Base-by-base conservation (phyloP, 2,113 vertebrate genomes). In the Pollachius pollachius region DNA sequence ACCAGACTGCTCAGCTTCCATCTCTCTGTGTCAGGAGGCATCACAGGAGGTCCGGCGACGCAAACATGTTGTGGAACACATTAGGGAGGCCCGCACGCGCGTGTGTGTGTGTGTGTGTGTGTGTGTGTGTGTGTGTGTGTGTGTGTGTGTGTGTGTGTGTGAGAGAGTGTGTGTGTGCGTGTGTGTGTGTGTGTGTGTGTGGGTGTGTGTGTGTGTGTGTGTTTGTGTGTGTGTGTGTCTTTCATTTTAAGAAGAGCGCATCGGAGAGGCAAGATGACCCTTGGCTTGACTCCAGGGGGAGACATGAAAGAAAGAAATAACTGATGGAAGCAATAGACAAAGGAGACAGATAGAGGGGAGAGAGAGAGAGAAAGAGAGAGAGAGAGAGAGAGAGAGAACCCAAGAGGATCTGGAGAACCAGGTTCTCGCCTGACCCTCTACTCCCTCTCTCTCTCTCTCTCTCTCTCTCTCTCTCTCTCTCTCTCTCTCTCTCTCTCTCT, bases 201-300 rank as follows among this genome's bases (percentile, higher is more conserved):
- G n/a, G n/a, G n/a, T n/a, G 21, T 23, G n/a, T 60, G n/a, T 9
- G n/a, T 60, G 2, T 60, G 58, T 60, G 58, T 60, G n/a, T 60
- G n/a, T 9, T 3, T 60, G 11, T 60, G 58, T 60, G 58, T 23
- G 21, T 15, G 60, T 25, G 23, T 62, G 60, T 82, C 79, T 76
- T 79, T 79, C 81, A 73, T 84, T 79, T 15, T 75, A 76, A 71
- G 41, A 63, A 74, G 67, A 2, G 65, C 61, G 4, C 54, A 62
- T 23, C 15, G 23, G 17, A 52, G n/a, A 65, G 73, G 74, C 73
- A 67, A 25, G 64, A 71, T 81, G 76, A 80, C 76, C 79, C 70
- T 27, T 80, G 76, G 82, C 80, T 64, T 1, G 64, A 65, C 80
- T 88, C 78, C 78, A 78, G 75, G 74, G 41, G 62, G 70, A 56